Evolutionary conservation across 2,113 vertebrate species (phyloP).

Genomic region (Amphilophus citrinellus): DNA sequence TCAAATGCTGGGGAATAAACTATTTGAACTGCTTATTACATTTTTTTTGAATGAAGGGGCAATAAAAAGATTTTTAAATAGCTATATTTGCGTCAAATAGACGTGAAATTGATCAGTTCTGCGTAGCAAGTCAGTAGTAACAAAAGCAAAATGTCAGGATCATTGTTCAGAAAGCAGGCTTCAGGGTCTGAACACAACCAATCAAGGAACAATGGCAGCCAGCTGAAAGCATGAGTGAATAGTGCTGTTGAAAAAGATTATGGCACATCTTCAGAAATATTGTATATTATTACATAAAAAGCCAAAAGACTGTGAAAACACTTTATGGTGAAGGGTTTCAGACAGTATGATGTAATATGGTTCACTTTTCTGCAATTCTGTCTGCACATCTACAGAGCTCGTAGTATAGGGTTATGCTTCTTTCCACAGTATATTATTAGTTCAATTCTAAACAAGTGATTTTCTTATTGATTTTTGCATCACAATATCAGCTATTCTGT

Average conservation of each 20-base stretch:
- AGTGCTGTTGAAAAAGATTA: constrained; percentile 19
- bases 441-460: constrained; percentile 15
- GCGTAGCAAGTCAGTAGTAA: neutral
- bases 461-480: constrained; percentile 22
- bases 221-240: constrained; percentile 41
- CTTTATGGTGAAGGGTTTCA: constrained; percentile 14
- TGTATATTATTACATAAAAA: constrained; percentile 34
- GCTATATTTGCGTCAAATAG: constrained; percentile 36
- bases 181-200: constrained; percentile 26
- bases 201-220: constrained; percentile 47
- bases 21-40: constrained; percentile 37
- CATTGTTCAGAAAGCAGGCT: constrained; percentile 39
- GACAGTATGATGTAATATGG: constrained; percentile 46
- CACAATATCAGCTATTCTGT: neutral
- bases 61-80: constrained; percentile 24
- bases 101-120: constrained; percentile 18
- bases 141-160: constrained; percentile 38
- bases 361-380: constrained; percentile 26
- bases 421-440: neutral
- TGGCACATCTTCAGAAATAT: constrained; percentile 21
- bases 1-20: constrained; percentile 26
- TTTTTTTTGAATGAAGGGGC: constrained; percentile 15
- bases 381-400: constrained; percentile 18
- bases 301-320: constrained; percentile 19
- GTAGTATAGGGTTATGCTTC: neutral